Conservation (phyloP, 2,113 vertebrate species). For the Dolichallabes microphthalmus region DNA sequence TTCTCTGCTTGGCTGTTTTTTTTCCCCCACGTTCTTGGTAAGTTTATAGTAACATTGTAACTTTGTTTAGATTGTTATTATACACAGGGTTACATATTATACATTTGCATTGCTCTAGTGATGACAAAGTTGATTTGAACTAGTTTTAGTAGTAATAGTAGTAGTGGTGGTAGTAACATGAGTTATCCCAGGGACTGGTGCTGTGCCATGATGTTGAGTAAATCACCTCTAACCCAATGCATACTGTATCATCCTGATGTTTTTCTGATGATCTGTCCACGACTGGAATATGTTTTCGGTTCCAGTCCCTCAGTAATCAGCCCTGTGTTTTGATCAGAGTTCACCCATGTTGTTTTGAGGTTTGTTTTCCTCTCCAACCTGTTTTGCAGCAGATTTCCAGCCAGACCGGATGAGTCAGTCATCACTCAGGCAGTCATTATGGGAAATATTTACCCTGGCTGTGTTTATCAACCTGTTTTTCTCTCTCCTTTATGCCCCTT, state of each 20-base stretch:
- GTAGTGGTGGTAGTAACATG: neutral
- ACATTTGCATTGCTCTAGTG: neutral
- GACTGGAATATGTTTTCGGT: too few species aligned
- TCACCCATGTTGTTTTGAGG: neutral
- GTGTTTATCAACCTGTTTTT: neutral
- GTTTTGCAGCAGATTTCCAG: constrained; percentile 28
- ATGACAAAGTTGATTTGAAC: neutral
- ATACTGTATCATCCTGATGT: neutral
- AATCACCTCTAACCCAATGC: neutral
- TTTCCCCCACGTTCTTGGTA: neutral
- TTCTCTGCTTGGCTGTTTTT: neutral
- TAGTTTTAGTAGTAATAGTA: neutral
- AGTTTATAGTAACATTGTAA: neutral
- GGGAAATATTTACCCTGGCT: constrained; percentile 12
- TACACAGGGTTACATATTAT: neutral
- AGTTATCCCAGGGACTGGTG: too few species aligned
- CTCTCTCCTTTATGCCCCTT: neutral
- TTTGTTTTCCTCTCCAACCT: neutral
- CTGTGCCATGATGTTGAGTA: neutral
- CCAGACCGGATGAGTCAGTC: constrained; percentile 1
- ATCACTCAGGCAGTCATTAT: neutral
- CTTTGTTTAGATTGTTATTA: too few species aligned
- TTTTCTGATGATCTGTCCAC: too few species aligned
- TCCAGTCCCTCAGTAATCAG: neutral
- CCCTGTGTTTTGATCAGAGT: neutral